Evolutionary conservation across 2,113 vertebrate genomes (phyloP).

Genomic region (Hemiscyllium ocellatum): DNA sequence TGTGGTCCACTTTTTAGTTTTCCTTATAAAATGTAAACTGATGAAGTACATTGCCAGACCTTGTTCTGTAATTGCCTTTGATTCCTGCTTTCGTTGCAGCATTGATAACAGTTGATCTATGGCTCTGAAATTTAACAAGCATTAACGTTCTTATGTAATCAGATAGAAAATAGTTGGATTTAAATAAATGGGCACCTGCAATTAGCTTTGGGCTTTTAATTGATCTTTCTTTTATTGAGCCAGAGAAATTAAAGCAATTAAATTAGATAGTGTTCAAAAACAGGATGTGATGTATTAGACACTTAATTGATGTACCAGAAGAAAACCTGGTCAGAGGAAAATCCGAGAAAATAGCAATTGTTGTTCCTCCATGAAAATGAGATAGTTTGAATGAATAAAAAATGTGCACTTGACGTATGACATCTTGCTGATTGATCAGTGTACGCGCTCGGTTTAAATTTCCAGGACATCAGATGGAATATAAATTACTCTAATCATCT

Average conservation of each 20-base stretch:
- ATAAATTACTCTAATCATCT: background rate
- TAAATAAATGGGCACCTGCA: background rate
- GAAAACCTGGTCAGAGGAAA: background rate
- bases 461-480: background rate
- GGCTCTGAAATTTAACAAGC: background rate
- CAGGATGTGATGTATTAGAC: background rate
- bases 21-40: background rate
- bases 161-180: conserved; percentile 4
- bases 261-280: background rate
- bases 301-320: background rate
- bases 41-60: background rate
- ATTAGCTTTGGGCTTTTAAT: background rate
- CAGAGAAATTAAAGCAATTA: background rate
- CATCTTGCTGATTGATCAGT: background rate
- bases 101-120: background rate
- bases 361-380: background rate
- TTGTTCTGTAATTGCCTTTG: background rate
- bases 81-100: background rate
- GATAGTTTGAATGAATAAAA: background rate
- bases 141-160: background rate
- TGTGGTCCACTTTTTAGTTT: background rate
- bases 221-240: background rate
- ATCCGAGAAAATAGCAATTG: background rate
- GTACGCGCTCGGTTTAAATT: background rate
- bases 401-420: background rate